Conservation (phyloP, 2,113 vertebrate species). For the Anarhynchus alexandrinus region DNA sequence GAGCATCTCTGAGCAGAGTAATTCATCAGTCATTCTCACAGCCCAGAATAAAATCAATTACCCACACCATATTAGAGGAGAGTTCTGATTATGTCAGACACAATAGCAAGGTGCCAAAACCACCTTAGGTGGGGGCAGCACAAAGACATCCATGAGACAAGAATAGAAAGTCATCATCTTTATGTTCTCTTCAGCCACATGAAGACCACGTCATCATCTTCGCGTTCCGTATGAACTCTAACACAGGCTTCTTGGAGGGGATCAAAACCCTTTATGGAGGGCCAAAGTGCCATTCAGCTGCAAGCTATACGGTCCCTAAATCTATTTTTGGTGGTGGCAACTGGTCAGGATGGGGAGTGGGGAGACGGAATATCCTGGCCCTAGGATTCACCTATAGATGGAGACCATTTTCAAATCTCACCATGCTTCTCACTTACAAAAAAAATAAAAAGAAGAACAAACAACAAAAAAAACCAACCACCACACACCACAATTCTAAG, state of each 20-base stretch:
- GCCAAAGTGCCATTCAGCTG: not conserved
- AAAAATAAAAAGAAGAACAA: not conserved
- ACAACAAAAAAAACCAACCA: fast-evolving
- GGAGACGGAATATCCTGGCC: not conserved
- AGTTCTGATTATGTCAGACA: not conserved
- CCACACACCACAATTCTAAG: not conserved
- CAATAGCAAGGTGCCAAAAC: not conserved
- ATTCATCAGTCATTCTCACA: not conserved
- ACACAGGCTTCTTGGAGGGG: not conserved
- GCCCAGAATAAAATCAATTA: not conserved
- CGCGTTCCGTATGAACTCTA: fast-evolving
- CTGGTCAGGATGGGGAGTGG: too few species aligned
- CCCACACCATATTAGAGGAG: fast-evolving
- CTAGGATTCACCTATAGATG: not conserved
- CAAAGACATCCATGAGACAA: not conserved
- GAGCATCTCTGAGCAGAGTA: not conserved
- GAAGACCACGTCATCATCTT: not conserved
- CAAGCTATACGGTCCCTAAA: not conserved
- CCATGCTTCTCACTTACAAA: not conserved
- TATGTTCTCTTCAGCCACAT: not conserved
- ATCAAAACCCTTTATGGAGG: not conserved
- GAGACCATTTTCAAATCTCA: not conserved
- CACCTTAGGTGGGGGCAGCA: not conserved
- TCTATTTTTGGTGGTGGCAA: not conserved
- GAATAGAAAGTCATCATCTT: not conserved